Base-by-base conservation (phyloP, 2,888 invertebrate species). In the Amphipyra berbera region DNA sequence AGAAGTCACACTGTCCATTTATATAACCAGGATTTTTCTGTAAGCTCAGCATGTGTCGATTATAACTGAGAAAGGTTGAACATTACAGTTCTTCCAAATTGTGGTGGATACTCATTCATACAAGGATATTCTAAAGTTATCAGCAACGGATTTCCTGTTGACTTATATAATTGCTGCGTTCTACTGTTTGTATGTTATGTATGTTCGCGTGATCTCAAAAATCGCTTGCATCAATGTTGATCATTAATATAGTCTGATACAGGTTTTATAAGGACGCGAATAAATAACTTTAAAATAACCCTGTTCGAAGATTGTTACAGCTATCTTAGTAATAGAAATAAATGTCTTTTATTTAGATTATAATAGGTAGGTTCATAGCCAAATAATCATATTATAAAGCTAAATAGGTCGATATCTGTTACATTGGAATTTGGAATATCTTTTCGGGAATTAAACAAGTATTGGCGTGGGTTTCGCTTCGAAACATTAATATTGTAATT, bases 321-420 rank as follows among this genome's bases (percentile, higher is more conserved):
- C 53, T 71, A 75, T 54, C 59, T 67, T 67, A 73, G 35, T 56
- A 59, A 68, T 57, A 74, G n/a, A 47, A 58, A 63, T 63, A 30
- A 30, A 55, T 79, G 56, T 73, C 63, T 76, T 72, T 68, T 63
- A 9, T n/a, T n/a, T 35, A 47, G 9, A 66, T 38, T 33, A 58
- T 53, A 50, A 70, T 49, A 49, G 27, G 21, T 49, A 53, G 33
- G 12, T 50, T 7, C 14, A 61, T 61, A 77, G 69, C 71, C 49
- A 69, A 79, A 76, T 76, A 76, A 77, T 72, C 53, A 67, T 61
- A 73, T 67, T 72, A 72, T 45, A 58, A 55, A 78, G 66, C 68
- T 68, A 58, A 46, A 53, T 54, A 62, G 0, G n/a, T n/a, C n/a
- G n/a, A 46, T 45, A 40, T 50, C 37, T 45, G 14, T 61, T 57